Evolutionary conservation across 1,140 invertebrate genomes (phyloP).

Genomic region (Pectinophora gossypiella): DNA sequence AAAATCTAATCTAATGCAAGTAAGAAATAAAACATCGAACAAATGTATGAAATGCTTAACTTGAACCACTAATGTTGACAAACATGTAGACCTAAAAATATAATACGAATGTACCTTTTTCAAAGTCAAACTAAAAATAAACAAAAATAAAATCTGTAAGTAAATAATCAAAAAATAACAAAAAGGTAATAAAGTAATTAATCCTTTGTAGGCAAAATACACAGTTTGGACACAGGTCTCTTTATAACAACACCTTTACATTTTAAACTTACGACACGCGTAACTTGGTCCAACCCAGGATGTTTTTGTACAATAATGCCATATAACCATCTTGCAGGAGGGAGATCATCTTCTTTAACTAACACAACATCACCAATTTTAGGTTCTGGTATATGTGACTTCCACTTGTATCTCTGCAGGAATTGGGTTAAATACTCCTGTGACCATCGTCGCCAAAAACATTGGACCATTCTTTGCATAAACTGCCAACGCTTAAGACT

Average conservation of each 20-base stretch:
- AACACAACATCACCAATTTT: too few relatives aligned
- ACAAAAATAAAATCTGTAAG: too few relatives aligned
- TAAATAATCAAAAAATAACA: too few relatives aligned
- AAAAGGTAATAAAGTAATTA: too few relatives aligned
- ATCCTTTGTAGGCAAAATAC: not conserved
- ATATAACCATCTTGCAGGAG: not conserved
- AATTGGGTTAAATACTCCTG: not conserved
- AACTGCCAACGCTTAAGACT: not conserved
- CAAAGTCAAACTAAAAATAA: too few relatives aligned
- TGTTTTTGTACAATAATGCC: not conserved
- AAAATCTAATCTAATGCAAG: too few relatives aligned
- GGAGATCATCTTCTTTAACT: not conserved
- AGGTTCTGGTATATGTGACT: not conserved
- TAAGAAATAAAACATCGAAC: too few relatives aligned
- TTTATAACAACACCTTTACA: not conserved
- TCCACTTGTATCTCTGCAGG: not conserved
- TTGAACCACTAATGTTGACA: too few relatives aligned
- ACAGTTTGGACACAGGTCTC: not conserved
- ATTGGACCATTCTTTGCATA: slow-evolving; percentile 1
- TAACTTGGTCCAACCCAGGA: not conserved
- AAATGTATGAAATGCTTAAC: too few relatives aligned
- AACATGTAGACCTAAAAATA: too few relatives aligned
- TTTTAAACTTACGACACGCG: not conserved
- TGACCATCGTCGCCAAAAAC: too few relatives aligned
- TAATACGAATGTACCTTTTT: too few relatives aligned